Conservation (phyloP, 2,113 vertebrate species). For the Electrona antarctica region DNA sequence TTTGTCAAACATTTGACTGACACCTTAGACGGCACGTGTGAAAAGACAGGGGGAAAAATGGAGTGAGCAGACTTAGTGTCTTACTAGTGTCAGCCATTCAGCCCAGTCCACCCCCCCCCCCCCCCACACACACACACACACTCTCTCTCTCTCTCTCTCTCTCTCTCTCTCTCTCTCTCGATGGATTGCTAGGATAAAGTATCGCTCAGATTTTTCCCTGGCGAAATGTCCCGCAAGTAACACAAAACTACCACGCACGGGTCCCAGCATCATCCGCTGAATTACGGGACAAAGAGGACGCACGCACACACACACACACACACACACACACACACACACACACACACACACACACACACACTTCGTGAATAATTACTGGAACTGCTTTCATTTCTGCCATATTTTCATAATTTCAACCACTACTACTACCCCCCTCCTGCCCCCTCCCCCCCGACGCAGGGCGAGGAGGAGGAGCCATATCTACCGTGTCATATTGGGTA, state of each 20-base stretch:
- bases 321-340: no score
- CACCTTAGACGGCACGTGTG: conserved; percentile 48
- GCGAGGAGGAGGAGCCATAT: conserved; percentile 56
- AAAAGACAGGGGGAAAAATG: conserved; percentile 15
- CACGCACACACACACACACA: conserved; percentile 6
- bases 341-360: no score
- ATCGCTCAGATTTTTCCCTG: conserved; percentile 24
- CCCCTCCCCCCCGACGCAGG: conserved; percentile 62
- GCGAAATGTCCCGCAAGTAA: not conserved
- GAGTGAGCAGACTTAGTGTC: not conserved
- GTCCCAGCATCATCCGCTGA: no score
- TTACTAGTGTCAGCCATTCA: not conserved
- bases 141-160: not conserved
- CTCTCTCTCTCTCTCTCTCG: not conserved
- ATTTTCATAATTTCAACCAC: no score
- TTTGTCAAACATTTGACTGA: conserved; percentile 56
- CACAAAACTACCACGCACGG: no score
- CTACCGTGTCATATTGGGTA: conserved; percentile 67
- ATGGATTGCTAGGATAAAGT: not conserved
- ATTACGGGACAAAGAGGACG: not conserved
- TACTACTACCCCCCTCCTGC: not conserved
- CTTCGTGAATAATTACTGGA: no score
- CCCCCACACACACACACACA: no score
- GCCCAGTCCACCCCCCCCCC: not conserved
- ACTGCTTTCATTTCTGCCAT: no score